Evolutionary conservation across 1,140 invertebrate species (phyloP).

Genomic region (Drosophila obscura): DNA sequence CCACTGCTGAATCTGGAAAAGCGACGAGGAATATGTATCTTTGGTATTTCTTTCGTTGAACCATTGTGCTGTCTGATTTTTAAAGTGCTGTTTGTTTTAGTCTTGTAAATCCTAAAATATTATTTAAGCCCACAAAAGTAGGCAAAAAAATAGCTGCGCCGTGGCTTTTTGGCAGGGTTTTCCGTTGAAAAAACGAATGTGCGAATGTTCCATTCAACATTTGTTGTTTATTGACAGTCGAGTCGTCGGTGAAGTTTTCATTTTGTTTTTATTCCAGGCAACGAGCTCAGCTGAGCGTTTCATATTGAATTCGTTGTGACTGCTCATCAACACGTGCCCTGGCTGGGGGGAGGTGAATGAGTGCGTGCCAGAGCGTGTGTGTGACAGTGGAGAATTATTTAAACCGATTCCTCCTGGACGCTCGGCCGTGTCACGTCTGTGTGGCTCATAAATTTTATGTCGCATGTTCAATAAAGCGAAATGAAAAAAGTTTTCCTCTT

Average conservation of each 20-base stretch:
- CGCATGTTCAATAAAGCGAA: constrained; percentile 56
- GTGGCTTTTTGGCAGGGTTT: too few species aligned
- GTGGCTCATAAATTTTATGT: constrained; percentile 68
- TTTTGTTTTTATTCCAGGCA: constrained; percentile 70
- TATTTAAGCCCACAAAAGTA: too few species aligned
- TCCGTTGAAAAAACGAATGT: too few species aligned
- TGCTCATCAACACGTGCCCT: constrained; percentile 38
- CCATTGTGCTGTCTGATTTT: too few species aligned
- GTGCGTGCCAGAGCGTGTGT: constrained; percentile 1
- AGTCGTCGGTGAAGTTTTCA: constrained; percentile 65
- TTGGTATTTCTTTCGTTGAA: too few species aligned
- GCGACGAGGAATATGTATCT: too few species aligned
- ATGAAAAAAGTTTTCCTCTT: constrained; percentile 51
- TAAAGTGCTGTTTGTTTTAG: too few species aligned
- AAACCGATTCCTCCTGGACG: constrained; percentile 41
- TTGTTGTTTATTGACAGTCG: constrained; percentile 74
- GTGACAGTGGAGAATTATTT: constrained; percentile 56
- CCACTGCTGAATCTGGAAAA: too few species aligned
- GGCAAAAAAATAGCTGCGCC: too few species aligned
- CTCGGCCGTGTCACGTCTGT: constrained; percentile 64
- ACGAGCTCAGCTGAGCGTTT: constrained; percentile 45
- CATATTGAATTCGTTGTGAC: constrained; percentile 69
- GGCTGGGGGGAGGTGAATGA: neutral
- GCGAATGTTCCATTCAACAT: constrained; percentile 43
- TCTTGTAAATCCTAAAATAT: too few species aligned